Conservation (phyloP, 2,888 invertebrate species). For the Dexiosoma caninum region DNA sequence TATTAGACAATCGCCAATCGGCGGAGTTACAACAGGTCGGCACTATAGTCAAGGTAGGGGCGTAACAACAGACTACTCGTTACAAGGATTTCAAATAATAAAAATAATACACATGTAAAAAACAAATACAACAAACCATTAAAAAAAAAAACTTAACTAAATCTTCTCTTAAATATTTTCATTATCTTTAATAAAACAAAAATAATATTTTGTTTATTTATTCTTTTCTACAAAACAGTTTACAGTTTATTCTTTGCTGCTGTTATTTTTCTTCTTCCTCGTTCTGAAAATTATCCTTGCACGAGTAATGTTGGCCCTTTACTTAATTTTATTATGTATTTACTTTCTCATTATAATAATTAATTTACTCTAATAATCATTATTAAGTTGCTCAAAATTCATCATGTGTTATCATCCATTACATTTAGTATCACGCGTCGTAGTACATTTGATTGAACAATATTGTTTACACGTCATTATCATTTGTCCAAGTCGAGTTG, state of each 20-base stretch:
- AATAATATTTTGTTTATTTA: conserved; percentile 38
- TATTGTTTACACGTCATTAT: neutral
- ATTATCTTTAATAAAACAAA: conserved; percentile 35
- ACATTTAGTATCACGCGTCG: neutral
- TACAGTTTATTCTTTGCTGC: conserved; percentile 60
- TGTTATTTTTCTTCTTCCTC: conserved; percentile 57
- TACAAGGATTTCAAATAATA: conserved; percentile 71
- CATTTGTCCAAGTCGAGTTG: conserved; percentile 3
- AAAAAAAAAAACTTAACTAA: neutral
- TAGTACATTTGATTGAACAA: neutral
- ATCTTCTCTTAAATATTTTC: conserved; percentile 24
- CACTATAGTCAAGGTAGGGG: conserved; percentile 91
- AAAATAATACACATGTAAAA: conserved; percentile 1
- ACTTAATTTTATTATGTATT: conserved; percentile 47
- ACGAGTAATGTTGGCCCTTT: conserved; percentile 78
- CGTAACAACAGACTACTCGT: conserved; percentile 73
- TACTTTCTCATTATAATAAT: neutral
- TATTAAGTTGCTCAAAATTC: conserved; percentile 41
- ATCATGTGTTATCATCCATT: conserved; percentile 20
- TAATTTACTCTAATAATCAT: no score
- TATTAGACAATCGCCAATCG: conserved; percentile 78
- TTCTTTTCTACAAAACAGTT: conserved; percentile 51
- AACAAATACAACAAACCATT: neutral
- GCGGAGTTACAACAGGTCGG: conserved; percentile 86
- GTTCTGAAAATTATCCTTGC: conserved; percentile 74